Percentiles rank a stretch among this genome's conserved stretches.
These are phyloP conservation scores for Clamator glandarius DNA, from an alignment of 2,797 vertebrate species.

Conservation along the genomic window DNA sequence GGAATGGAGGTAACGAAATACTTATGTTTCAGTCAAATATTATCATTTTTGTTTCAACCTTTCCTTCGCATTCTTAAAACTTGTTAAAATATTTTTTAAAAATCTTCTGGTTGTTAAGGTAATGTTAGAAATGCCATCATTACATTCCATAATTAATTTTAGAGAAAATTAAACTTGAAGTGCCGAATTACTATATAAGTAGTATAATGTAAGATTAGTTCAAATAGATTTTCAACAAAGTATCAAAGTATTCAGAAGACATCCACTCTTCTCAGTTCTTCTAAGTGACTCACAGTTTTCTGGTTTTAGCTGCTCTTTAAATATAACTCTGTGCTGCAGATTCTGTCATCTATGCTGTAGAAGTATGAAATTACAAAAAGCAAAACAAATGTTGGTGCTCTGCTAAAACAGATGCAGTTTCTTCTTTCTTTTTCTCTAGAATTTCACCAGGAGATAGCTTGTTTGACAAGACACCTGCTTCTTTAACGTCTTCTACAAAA, in stretches of 20 bases:
- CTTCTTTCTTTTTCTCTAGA: constrained; percentile 68
- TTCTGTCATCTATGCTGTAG: background rate
- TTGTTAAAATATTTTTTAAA: background rate
- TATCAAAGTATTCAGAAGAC: background rate
- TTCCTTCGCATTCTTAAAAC: background rate
- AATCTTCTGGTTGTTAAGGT: background rate
- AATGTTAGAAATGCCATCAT: background rate
- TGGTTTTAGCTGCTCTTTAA: background rate
- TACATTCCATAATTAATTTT: background rate
- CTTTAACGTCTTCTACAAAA: constrained; percentile 45
- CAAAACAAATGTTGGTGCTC: background rate
- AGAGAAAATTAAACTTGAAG: background rate
- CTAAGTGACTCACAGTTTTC: background rate
- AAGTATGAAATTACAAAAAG: background rate
- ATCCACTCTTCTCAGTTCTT: background rate
- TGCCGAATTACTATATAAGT: background rate
- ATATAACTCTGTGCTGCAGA: background rate
- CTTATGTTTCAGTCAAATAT: background rate
- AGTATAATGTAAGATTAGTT: background rate
- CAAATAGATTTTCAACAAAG: background rate
- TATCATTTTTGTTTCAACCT: background rate
- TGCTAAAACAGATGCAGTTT: background rate
- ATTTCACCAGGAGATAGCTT: constrained; percentile 85
- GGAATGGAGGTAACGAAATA: constrained; percentile 83
- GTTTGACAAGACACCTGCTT: constrained; percentile 81